phyloP scores from a whole-genome alignment of 2,888 invertebrate species.

The Apeira syringaria region DNA sequence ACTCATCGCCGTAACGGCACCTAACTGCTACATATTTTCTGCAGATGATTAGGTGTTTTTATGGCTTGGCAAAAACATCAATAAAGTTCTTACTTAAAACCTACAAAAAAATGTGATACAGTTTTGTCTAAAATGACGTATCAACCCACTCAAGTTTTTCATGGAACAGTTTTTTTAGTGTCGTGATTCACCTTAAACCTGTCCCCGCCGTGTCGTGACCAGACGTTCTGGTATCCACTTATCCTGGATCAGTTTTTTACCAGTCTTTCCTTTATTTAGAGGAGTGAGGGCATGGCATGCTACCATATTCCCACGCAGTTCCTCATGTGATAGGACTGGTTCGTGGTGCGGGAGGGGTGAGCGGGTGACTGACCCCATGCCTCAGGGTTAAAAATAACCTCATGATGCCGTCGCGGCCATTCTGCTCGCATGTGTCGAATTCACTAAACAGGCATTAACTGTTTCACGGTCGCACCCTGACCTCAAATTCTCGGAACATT shows the following conservation, averaged over 20 bases:
- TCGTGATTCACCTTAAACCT: constrained; percentile 27
- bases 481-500: constrained; percentile 68
- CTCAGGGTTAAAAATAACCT: constrained; percentile 81
- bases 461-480: constrained; percentile 81
- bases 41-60: too few species aligned
- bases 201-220: constrained; percentile 26
- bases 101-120: too few species aligned
- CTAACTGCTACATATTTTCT: not conserved
- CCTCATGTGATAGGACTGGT: constrained; percentile 79
- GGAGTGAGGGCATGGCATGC: constrained; percentile 54
- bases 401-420: constrained; percentile 72
- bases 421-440: constrained; percentile 82
- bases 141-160: too few species aligned
- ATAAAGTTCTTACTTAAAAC: too few species aligned
- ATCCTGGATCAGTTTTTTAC: constrained; percentile 36
- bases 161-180: too few species aligned
- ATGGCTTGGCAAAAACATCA: too few species aligned
- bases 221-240: constrained; percentile 14
- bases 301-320: constrained; percentile 79
- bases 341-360: constrained; percentile 69
- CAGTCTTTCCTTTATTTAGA: constrained; percentile 38
- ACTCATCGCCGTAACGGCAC: not conserved
- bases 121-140: too few species aligned
- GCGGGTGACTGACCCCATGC: constrained; percentile 80
- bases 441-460: constrained; percentile 79